These are phyloP conservation scores for Itoplectis maculator DNA, from an alignment of 2,888 invertebrate species.

Conservation along the genomic window DNA sequence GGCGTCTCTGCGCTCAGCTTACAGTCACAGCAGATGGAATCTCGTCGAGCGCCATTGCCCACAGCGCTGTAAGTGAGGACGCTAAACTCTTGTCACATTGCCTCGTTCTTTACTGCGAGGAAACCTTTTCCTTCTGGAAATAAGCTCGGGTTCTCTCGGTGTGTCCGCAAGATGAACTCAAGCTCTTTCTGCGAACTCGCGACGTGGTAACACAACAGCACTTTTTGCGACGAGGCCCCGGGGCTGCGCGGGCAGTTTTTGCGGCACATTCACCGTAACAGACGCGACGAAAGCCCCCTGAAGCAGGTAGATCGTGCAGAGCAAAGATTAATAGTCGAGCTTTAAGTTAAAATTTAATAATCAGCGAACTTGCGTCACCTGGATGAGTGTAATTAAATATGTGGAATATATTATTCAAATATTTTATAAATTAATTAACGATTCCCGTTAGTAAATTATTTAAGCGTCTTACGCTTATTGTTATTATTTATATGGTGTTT, in stretches of 20 bases:
- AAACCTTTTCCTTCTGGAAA: conserved; percentile 13
- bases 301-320: not conserved
- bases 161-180: conserved; percentile 20
- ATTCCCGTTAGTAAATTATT: not conserved
- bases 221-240: not conserved
- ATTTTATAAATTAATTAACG: too few species aligned
- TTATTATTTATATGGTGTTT: too few species aligned
- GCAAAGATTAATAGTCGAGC: not conserved
- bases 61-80: conserved; percentile 24
- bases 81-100: conserved; percentile 27
- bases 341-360: not conserved
- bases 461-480: not conserved
- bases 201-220: conserved; percentile 5
- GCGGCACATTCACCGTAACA: not conserved
- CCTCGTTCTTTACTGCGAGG: conserved; percentile 20
- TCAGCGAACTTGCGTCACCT: not conserved
- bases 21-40: conserved; percentile 23
- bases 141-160: conserved; percentile 12
- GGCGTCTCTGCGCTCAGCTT: conserved; percentile 20
- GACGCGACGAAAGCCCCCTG: not conserved
- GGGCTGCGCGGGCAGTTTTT: not conserved
- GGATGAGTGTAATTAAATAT: not conserved
- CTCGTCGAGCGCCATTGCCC: conserved; percentile 27
- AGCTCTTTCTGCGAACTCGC: conserved; percentile 15
- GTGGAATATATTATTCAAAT: too few species aligned